Conservation (phyloP, 2,113 vertebrate genomes). For the Pedetes capensis region DNA sequence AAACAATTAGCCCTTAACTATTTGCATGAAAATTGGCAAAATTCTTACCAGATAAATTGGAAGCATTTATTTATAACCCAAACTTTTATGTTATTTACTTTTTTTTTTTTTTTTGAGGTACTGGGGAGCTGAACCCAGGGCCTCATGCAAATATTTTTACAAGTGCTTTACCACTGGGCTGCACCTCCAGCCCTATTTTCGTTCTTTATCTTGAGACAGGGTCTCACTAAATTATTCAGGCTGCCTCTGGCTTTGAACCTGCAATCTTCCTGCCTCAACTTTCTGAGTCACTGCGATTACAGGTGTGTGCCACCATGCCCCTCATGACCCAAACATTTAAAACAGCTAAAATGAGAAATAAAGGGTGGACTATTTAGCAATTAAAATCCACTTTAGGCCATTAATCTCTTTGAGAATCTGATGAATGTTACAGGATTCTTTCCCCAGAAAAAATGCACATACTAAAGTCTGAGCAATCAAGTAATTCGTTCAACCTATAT, state of each 20-base stretch:
- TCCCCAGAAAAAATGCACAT: neutral
- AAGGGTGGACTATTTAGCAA: neutral
- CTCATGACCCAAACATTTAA: conserved; percentile 15
- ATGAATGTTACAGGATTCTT: neutral
- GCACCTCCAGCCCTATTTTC: too few species aligned
- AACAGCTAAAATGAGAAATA: neutral
- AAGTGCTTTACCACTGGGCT: too few species aligned
- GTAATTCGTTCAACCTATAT: neutral
- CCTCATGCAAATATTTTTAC: too few species aligned
- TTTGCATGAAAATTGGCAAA: conserved; percentile 78
- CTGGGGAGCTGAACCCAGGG: too few species aligned
- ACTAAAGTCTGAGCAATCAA: neutral
- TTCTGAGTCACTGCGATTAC: too few species aligned
- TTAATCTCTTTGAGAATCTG: neutral
- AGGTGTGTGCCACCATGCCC: too few species aligned
- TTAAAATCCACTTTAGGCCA: conserved; percentile 1
- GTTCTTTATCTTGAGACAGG: too few species aligned
- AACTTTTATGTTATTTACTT: too few species aligned
- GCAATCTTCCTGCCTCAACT: too few species aligned
- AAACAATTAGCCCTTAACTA: conserved; percentile 76
- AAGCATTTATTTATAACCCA: conserved; percentile 48
- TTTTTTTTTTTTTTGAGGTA: too few species aligned
- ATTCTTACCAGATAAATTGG: conserved; percentile 63
- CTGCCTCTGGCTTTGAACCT: too few species aligned
- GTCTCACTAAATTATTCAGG: too few species aligned